Base-by-base conservation (phyloP, 2,888 invertebrate species). In the Euclidia mi region DNA sequence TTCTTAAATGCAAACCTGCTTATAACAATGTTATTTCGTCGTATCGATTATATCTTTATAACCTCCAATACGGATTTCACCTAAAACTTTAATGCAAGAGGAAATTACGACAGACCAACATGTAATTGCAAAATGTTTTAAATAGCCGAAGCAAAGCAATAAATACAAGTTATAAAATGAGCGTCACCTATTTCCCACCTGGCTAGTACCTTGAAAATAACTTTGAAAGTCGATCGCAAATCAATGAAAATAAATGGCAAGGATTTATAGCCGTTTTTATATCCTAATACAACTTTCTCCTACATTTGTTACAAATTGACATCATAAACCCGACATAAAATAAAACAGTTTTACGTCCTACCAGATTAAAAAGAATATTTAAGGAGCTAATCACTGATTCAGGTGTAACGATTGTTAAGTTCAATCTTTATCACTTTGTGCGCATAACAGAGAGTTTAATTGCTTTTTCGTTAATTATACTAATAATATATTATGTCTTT, bases 221-320 rank as follows among this genome's bases (percentile, higher is more conserved):
- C 71, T 75, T 75, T 68, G 64, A 79, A 82, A 81, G 73, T 76
- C 77, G 75, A 78, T 84, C 68, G 72, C 79, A 82, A 85, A 86
- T 80, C 85, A 84, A 84, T 78, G 82, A 72, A 62, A 81, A 79
- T 81, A 78, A 76, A 81, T 78, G 78, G 73, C 56, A 73, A 76
- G 80, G 77, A 83, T 85, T 83, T 83, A 84, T 82, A 58, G 78
- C 66, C 72, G 65, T 80, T 85, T 84, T 82, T 83, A 84, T 81
- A 73, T 74, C 81, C 80, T 77, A 78, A 83, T 81, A 83, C 78
- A 80, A 84, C 75, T 81, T 84, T 80, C 76, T 77, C 76, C 71
- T 76, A 81, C 66, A 79, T 82, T 82, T 81, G 76, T 82, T 78
- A 75, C 82, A 84, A 85, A 86, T 84, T 82, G 81, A 79, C 81